phyloP scores from a whole-genome alignment of 2,888 invertebrate species.

The Cataglyphis albicans region DNA sequence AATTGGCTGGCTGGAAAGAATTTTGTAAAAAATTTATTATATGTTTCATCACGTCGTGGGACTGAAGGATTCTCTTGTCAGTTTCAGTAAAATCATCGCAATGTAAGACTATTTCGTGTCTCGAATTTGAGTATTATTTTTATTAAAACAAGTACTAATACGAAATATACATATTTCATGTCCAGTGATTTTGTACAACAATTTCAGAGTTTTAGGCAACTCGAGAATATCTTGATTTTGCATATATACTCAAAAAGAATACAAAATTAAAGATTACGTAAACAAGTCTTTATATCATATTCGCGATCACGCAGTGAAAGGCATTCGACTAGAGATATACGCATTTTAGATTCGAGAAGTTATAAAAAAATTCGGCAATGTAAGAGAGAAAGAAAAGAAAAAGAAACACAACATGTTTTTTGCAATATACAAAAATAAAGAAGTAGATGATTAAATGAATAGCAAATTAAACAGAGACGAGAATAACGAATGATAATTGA shows the following conservation, averaged over 20 bases:
- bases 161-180: constrained; percentile 17
- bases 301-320: constrained; percentile 24
- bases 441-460: neutral
- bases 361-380: neutral
- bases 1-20: neutral
- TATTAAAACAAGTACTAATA: neutral
- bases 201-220: neutral
- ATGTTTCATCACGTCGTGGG: neutral
- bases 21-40: neutral
- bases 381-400: neutral
- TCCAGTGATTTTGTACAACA: neutral
- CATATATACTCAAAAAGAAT: constrained; percentile 34
- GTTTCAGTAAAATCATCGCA: neutral
- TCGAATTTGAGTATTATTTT: constrained; percentile 6
- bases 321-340: neutral
- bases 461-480: neutral
- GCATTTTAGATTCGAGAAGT: neutral
- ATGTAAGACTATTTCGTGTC: constrained; percentile 18
- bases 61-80: neutral
- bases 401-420: neutral
- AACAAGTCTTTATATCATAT: constrained; percentile 7
- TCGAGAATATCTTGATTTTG: constrained; percentile 30
- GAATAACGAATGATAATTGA: neutral
- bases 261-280: constrained; percentile 39
- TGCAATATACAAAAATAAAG: neutral